Percentiles rank a stretch among this genome's conserved stretches.
Evolutionary conservation across 2,888 invertebrate genomes (phyloP).

Genomic region (Drosophila differens): DNA sequence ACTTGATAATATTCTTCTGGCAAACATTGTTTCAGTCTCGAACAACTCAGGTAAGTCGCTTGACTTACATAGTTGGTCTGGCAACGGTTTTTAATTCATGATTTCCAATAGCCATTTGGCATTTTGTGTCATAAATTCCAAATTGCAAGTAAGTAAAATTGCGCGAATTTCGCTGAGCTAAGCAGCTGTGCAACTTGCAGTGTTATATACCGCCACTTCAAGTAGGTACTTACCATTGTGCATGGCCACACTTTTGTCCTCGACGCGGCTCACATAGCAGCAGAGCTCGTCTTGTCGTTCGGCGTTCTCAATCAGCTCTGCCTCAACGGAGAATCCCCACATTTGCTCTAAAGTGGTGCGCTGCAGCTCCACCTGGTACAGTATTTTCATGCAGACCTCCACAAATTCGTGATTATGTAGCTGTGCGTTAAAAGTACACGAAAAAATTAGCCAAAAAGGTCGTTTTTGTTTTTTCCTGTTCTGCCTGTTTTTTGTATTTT

Average conservation of each 20-base stretch:
- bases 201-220: constrained; percentile 4
- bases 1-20: constrained; percentile 59
- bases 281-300: constrained; percentile 98
- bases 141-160: constrained; percentile 49
- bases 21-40: constrained; percentile 60
- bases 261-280: constrained; percentile 98
- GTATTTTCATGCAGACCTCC: constrained; percentile 98
- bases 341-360: constrained; percentile 96
- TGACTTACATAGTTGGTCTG: constrained; percentile 22
- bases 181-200: constrained; percentile 52
- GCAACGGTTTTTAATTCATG: constrained; percentile 11
- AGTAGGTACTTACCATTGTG: constrained; percentile 91
- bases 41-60: constrained; percentile 1
- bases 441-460: constrained; percentile 42
- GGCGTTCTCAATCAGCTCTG: constrained; percentile 97
- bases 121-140: constrained; percentile 49
- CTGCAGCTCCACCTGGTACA: constrained; percentile 97
- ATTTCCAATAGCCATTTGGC: constrained; percentile 35
- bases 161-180: constrained; percentile 52
- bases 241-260: constrained; percentile 98
- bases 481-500: background rate
- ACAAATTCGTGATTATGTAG: constrained; percentile 97
- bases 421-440: constrained; percentile 86
- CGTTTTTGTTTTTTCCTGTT: constrained; percentile 6
- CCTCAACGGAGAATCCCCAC: constrained; percentile 99